phyloP scores from a whole-genome alignment of 2,888 invertebrate genomes.

The Prosapia bicincta region DNA sequence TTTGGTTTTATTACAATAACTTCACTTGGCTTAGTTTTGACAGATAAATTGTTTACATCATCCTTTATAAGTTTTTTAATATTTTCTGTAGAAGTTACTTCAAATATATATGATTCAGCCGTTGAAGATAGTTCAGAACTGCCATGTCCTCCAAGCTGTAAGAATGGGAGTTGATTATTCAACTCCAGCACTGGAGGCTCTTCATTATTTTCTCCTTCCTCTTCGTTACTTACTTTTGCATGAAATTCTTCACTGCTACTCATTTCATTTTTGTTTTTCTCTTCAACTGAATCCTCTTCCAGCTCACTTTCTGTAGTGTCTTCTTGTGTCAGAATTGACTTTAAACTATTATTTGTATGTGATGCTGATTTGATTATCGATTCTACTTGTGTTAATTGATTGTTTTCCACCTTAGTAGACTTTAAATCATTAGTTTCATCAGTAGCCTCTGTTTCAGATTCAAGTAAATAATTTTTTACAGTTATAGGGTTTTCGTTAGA shows the following conservation, averaged over 20 bases:
- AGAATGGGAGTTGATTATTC: constrained; percentile 16
- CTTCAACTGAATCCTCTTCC: background rate
- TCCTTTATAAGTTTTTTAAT: constrained; percentile 5
- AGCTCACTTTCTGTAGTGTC: background rate
- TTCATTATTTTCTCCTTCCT: constrained; percentile 24
- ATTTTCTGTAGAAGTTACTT: background rate
- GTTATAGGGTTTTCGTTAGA: background rate
- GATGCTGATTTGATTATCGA: background rate
- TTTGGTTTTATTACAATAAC: background rate
- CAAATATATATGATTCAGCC: background rate
- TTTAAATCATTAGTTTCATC: no score
- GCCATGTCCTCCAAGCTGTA: constrained; percentile 11
- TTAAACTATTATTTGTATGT: background rate
- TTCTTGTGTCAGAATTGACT: background rate
- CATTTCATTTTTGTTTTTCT: background rate
- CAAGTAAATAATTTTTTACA: background rate
- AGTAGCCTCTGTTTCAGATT: no score
- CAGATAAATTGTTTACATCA: background rate
- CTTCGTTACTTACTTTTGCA: constrained; percentile 23
- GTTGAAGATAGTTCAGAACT: background rate
- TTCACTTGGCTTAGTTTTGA: background rate
- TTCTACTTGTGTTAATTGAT: background rate
- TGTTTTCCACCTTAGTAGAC: background rate
- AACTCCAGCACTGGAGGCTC: constrained; percentile 11
- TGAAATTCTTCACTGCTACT: constrained; percentile 14